Conservation (phyloP, 2,888 invertebrate species). For the Mayetiola destructor region DNA sequence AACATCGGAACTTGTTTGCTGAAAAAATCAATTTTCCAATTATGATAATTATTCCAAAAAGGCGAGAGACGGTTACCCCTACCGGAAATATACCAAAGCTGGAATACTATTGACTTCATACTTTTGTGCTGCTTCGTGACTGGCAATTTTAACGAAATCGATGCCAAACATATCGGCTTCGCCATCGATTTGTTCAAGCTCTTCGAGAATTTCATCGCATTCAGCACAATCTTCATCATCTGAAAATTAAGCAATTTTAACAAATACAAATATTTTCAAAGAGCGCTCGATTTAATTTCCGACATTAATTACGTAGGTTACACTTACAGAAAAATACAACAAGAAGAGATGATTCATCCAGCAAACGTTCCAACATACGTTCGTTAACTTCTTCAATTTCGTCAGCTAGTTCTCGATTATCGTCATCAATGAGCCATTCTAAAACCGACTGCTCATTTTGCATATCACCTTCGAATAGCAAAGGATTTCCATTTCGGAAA, state of each 20-base stretch:
- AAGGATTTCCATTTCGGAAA: constrained; percentile 78
- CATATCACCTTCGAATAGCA: constrained; percentile 78
- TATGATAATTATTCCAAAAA: background rate
- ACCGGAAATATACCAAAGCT: constrained; percentile 73
- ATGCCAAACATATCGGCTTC: constrained; percentile 89
- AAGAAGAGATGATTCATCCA: constrained; percentile 72
- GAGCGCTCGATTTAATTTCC: background rate
- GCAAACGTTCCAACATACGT: constrained; percentile 70
- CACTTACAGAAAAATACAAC: constrained; percentile 84
- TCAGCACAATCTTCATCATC: constrained; percentile 84
- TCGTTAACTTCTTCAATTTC: constrained; percentile 88
- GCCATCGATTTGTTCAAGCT: constrained; percentile 86
- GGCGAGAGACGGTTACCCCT: constrained; percentile 6
- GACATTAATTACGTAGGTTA: background rate
- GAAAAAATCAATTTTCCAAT: background rate
- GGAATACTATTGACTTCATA: constrained; percentile 74
- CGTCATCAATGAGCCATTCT: constrained; percentile 87
- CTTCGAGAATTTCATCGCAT: constrained; percentile 79
- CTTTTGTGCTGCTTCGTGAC: constrained; percentile 63
- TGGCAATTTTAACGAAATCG: constrained; percentile 84
- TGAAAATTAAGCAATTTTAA: constrained; percentile 26
- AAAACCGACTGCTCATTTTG: constrained; percentile 84
- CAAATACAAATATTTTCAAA: background rate
- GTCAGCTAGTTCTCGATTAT: constrained; percentile 81
- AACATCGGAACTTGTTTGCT: constrained; percentile 61